These are phyloP conservation scores for Vespertilio murinus DNA, from an alignment of 2,797 vertebrate species.

Conservation along the genomic window DNA sequence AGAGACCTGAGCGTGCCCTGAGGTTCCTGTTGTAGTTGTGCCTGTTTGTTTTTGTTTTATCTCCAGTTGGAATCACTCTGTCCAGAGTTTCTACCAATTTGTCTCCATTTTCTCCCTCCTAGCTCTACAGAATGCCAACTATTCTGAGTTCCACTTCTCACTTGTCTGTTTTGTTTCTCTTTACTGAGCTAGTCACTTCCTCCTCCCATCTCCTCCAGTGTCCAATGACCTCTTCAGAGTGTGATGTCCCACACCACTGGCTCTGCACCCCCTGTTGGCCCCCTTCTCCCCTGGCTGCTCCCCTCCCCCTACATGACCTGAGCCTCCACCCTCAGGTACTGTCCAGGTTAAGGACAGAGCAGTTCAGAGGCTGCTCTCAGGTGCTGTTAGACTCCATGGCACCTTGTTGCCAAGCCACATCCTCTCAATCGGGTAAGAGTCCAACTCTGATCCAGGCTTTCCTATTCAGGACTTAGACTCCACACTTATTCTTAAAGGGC, in stretches of 20 bases:
- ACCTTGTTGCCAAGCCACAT: background rate
- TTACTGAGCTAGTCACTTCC: too few species aligned
- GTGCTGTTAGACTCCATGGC: background rate
- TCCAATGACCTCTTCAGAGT: background rate
- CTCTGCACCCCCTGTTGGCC: too few species aligned
- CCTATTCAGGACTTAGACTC: background rate
- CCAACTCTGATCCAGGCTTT: background rate
- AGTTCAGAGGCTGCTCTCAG: background rate
- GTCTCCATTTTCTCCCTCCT: background rate
- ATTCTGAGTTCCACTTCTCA: background rate
- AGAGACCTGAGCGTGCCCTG: background rate
- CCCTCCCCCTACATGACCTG: fast-evolving
- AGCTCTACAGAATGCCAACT: background rate
- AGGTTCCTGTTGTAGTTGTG: background rate
- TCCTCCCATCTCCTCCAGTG: too few species aligned
- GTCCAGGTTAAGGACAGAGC: background rate
- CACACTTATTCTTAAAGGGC: background rate
- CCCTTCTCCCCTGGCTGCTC: fast-evolving
- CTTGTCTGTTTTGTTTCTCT: background rate
- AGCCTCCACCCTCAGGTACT: background rate
- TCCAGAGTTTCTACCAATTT: background rate
- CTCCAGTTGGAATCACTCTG: background rate
- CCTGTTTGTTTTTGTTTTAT: background rate
- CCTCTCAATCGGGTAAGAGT: too few species aligned
- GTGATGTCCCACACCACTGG: too few species aligned